Evolutionary conservation across 2,797 vertebrate species (phyloP).

Genomic region (Gallinago nigripennis): DNA sequence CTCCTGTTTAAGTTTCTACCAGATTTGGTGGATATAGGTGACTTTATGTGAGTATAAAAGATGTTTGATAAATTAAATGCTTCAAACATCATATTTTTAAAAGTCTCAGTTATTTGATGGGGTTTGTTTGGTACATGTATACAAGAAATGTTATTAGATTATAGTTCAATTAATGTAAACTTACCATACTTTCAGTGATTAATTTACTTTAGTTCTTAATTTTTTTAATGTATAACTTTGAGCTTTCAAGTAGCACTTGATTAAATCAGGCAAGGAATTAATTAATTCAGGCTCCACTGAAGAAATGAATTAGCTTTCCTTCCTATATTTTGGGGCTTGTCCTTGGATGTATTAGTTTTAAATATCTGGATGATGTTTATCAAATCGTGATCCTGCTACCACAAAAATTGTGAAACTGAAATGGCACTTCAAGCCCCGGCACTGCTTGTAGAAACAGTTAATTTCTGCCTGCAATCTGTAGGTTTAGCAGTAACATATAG

Average conservation of each 20-base stretch:
- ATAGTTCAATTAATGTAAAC: not conserved
- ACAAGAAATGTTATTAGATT: not conserved
- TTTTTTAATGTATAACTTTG: conserved; percentile 3
- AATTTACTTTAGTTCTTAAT: not conserved
- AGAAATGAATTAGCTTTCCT: not conserved
- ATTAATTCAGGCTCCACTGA: conserved; percentile 17
- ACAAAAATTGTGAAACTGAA: not conserved
- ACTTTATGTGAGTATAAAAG: not conserved
- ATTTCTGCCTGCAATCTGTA: not conserved
- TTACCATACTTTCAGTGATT: not conserved
- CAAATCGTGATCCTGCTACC: not conserved
- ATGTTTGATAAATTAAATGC: not conserved
- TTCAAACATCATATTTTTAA: not conserved
- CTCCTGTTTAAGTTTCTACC: not conserved
- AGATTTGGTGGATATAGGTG: not conserved
- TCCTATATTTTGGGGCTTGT: not conserved
- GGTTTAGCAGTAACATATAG: not conserved
- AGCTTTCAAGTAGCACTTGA: conserved; percentile 12
- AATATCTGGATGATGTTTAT: not conserved
- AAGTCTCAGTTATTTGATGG: not conserved
- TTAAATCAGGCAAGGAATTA: conserved; percentile 22
- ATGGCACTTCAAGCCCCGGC: not conserved
- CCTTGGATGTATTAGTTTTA: not conserved
- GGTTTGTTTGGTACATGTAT: not conserved
- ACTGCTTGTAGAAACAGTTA: not conserved